These are phyloP conservation scores for Hesperia comma DNA, from an alignment of 2,888 invertebrate species.

Conservation along the genomic window DNA sequence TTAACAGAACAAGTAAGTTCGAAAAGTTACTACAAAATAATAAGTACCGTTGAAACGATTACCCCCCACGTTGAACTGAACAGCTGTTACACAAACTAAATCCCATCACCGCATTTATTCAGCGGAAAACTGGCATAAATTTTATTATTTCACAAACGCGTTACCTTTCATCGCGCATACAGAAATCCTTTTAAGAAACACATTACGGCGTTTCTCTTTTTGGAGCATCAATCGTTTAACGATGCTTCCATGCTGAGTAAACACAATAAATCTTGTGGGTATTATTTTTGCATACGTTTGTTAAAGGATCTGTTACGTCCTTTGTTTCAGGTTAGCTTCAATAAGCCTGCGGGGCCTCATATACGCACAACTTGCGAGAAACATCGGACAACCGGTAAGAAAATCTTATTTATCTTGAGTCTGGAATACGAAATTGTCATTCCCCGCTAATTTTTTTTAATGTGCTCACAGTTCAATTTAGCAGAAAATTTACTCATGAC, in stretches of 20 bases:
- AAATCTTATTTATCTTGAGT: neutral
- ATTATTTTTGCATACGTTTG: constrained; percentile 26
- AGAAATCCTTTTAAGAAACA: constrained; percentile 25
- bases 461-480: too few species aligned
- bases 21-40: too few species aligned
- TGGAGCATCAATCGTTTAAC: constrained; percentile 20
- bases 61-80: constrained; percentile 6
- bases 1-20: too few species aligned
- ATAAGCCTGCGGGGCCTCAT: constrained; percentile 58
- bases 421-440: too few species aligned
- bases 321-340: constrained; percentile 70
- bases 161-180: constrained; percentile 21
- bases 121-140: constrained; percentile 9
- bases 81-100: constrained; percentile 23
- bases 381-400: constrained; percentile 68
- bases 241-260: constrained; percentile 41
- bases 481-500: too few species aligned
- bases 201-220: constrained; percentile 10
- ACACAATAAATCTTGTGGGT: constrained; percentile 48
- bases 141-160: constrained; percentile 20
- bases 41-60: neutral
- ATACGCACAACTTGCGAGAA: constrained; percentile 64
- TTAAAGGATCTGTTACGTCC: constrained; percentile 39
- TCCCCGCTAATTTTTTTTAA: too few species aligned
- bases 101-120: constrained; percentile 13